Conservation (phyloP, 1,140 invertebrate genomes). For the Magallana gigas region DNA sequence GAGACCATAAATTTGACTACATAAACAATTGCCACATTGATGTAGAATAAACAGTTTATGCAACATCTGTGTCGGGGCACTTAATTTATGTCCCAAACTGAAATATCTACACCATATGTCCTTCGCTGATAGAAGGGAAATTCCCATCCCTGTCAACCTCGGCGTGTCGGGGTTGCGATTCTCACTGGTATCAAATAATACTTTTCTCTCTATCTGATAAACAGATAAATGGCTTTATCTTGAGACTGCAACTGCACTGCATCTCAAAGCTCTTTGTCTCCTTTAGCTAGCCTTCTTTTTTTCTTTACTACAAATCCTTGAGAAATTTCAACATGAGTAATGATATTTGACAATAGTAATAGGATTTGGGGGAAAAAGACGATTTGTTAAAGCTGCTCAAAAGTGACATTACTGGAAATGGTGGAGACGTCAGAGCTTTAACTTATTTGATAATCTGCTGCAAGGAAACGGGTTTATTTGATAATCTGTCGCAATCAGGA, state of each 20-base stretch:
- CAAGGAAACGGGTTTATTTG: background rate
- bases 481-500: background rate
- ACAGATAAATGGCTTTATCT: slow-evolving; percentile 19
- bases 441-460: background rate
- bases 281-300: background rate
- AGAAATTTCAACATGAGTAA: background rate
- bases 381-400: background rate
- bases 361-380: background rate
- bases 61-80: background rate
- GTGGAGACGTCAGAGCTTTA: background rate
- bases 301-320: background rate
- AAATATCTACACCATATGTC: slow-evolving; percentile 17
- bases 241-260: background rate
- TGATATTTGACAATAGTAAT: background rate
- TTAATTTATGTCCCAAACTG: background rate
- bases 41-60: background rate
- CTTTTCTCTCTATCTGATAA: background rate
- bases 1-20: background rate
- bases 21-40: slow-evolving; percentile 17
- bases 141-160: background rate
- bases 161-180: background rate
- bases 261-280: background rate
- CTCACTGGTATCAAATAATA: slow-evolving; percentile 21
- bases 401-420: background rate
- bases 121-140: background rate